Conservation (phyloP, 2,113 vertebrate genomes). For the Vimba vimba region DNA sequence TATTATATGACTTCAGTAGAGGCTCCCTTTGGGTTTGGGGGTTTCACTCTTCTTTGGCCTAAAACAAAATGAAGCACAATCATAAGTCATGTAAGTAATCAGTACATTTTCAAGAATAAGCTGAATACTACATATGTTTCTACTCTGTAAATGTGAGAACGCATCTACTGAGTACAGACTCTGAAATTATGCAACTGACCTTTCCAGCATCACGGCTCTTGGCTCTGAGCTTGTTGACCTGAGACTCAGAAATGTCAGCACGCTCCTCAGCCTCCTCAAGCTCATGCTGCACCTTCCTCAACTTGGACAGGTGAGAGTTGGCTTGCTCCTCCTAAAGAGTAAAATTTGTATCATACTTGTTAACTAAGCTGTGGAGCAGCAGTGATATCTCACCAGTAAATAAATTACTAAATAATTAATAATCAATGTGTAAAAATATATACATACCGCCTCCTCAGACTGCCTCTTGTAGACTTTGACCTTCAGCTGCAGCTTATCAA, state of each 20-base stretch:
- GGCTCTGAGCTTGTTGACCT: no score
- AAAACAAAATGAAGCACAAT: background rate
- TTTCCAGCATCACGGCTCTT: no score
- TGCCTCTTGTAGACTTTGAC: slow-evolving; percentile 94
- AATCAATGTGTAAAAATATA: background rate
- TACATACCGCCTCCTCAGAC: slow-evolving; percentile 80
- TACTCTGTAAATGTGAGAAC: background rate
- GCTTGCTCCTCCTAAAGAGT: slow-evolving; percentile 67
- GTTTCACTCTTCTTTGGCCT: slow-evolving; percentile 51
- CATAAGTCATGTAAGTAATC: background rate
- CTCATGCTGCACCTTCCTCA: no score
- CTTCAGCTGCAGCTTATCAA: slow-evolving; percentile 84
- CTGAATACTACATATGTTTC: background rate
- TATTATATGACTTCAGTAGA: slow-evolving; percentile 43
- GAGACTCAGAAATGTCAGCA: no score
- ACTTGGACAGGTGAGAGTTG: no score
- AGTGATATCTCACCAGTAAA: background rate
- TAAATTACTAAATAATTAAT: background rate
- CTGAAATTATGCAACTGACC: slow-evolving; percentile 17
- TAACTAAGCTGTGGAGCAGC: background rate
- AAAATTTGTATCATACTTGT: background rate
- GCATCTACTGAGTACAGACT: background rate
- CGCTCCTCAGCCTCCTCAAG: no score
- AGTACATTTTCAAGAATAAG: background rate
- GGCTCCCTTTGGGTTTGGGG: background rate